A percentile compares a stretch with the other conserved stretches of the same genome.
phyloP scores from a whole-genome alignment of 2,888 invertebrate species.

The Argyra leucocephala region DNA sequence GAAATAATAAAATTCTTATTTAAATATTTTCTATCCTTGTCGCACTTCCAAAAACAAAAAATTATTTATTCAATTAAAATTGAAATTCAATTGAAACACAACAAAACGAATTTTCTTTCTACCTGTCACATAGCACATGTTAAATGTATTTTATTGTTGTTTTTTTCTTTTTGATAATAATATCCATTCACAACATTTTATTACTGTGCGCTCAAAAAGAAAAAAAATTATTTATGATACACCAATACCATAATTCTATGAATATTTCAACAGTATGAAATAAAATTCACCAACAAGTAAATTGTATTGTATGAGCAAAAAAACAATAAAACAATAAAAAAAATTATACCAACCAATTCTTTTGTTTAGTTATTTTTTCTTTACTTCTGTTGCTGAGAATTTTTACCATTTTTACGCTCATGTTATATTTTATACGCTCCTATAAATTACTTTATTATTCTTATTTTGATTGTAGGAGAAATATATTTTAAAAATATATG shows the following conservation, averaged over 20 bases:
- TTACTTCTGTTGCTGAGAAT: no score
- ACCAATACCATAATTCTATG: no score
- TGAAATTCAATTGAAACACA: no score
- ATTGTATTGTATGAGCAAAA: background rate
- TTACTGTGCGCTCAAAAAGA: background rate
- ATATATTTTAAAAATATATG: background rate
- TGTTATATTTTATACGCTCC: no score
- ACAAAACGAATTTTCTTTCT: background rate
- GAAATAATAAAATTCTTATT: no score
- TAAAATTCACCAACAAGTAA: background rate
- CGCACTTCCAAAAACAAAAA: no score
- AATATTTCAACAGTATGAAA: background rate
- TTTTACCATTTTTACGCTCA: no score
- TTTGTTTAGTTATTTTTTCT: background rate
- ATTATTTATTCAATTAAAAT: no score
- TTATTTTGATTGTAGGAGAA: background rate
- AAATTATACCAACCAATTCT: background rate
- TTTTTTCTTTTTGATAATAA: background rate
- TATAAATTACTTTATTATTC: no score
- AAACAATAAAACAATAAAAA: no score
- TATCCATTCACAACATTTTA: background rate
- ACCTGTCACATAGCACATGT: background rate
- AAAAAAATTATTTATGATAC: background rate
- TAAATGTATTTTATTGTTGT: background rate
- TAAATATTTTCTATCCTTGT: no score